Conservation (phyloP, 1,140 invertebrate genomes). For the Rhyzopertha dominica region DNA sequence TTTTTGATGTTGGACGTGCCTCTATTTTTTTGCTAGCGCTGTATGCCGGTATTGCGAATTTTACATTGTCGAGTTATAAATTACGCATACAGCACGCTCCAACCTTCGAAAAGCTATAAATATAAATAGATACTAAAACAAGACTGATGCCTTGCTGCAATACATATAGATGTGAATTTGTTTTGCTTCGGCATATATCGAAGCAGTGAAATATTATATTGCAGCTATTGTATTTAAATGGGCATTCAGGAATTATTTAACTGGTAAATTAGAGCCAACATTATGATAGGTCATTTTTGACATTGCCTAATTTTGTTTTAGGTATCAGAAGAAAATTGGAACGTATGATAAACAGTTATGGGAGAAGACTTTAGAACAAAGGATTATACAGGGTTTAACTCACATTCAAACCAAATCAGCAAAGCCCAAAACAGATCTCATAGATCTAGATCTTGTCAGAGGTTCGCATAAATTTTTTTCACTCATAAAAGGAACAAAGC, state of each 20-base stretch:
- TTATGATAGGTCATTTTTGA: constrained; percentile 6
- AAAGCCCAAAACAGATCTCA: constrained; percentile 85
- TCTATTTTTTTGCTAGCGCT: too few relatives aligned
- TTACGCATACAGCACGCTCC: too few relatives aligned
- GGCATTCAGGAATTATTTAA: constrained; percentile 36
- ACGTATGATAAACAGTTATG: constrained; percentile 95
- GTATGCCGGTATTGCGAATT: too few relatives aligned
- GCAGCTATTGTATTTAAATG: constrained; percentile 28
- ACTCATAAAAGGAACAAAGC: too few relatives aligned
- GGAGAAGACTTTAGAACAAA: constrained; percentile 89
- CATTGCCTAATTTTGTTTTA: constrained; percentile 39
- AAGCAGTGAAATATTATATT: too few relatives aligned
- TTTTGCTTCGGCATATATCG: too few relatives aligned
- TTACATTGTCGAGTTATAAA: too few relatives aligned
- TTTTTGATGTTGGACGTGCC: too few relatives aligned
- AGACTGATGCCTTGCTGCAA: too few relatives aligned
- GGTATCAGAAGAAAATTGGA: constrained; percentile 92
- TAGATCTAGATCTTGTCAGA: constrained; percentile 93
- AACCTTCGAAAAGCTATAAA: too few relatives aligned
- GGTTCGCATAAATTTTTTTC: constrained; percentile 45
- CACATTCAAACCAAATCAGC: constrained; percentile 76
- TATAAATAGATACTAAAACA: too few relatives aligned
- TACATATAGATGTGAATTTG: too few relatives aligned
- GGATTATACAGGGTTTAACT: constrained; percentile 75
- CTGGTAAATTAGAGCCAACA: constrained; percentile 26